Evolutionary conservation across 2,113 vertebrate species (phyloP), one percentile per base, ranked within the genome.

Genomic region (Albula glossodonta): DNA sequence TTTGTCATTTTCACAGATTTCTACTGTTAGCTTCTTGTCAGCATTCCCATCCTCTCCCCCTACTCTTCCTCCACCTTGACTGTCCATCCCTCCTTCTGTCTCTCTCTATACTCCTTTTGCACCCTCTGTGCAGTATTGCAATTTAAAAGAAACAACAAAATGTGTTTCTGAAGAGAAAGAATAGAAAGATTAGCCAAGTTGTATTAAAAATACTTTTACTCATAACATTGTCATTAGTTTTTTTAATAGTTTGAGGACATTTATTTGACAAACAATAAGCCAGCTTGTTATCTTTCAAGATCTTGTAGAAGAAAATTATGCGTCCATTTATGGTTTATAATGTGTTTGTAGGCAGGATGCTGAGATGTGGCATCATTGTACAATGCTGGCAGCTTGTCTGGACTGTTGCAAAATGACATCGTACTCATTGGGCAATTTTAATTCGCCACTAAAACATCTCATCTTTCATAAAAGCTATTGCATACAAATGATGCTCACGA

Each of bases 31-130:
- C 31, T 80, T 50, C 0, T 52, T 70, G 22, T 81, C 57, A 70
- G 50, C 31, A 53, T 5, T 31, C 22, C n/a, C 49, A 31, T 57
- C 56, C 48, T 50, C 56, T 63, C 52, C 25, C 74, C 51, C 52
- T 74, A 31, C 80, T 2, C 51, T 17, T 53, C 51, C 80, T 81
- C 80, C 80, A 31, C 51, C 22, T 31, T 31, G 25, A 10, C 53
- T 41, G 5, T 85, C 84, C 84, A 85, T 85, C 53, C 48, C 31
- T 86, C 50, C 49, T n/a, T 57, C 12, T 56, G 25, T 81, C 80
- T 80, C 80, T 22, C 22, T 51, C 77, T 22, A 25, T 50, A 12
- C 78, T 50, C 80, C 56, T 57, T 15, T 25, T 31, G 41, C 49
- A 50, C 41, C 19, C 78, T 1, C 4, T 79, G 74, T 31, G 41